These are phyloP conservation scores for Montipora capitata DNA, from an alignment of 92 coral and sea anemone species.

Conservation along the genomic window DNA sequence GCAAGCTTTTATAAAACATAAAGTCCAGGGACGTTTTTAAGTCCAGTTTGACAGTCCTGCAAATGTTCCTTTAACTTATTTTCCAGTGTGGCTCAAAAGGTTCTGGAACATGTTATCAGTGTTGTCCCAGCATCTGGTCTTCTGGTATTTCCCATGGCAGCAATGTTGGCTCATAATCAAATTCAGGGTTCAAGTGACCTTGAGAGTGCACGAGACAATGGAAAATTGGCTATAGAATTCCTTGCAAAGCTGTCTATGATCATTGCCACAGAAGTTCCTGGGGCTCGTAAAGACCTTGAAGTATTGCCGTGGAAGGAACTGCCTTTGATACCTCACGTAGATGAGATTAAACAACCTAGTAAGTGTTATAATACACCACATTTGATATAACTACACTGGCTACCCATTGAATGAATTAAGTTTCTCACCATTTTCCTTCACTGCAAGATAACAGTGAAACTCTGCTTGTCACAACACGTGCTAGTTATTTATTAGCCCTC, in stretches of 20 bases:
- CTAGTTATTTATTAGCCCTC: no score
- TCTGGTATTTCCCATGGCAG: conserved; percentile 29
- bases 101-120: conserved; percentile 26
- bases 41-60: no score
- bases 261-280: conserved; percentile 65
- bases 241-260: conserved; percentile 35
- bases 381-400: no score
- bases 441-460: no score
- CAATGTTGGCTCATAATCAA: not conserved
- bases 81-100: conserved; percentile 16
- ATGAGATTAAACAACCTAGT: conserved; percentile 45
- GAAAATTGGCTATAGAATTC: conserved; percentile 21
- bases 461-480: no score
- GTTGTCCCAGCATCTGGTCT: conserved; percentile 28
- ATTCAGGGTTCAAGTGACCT: not conserved
- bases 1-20: no score
- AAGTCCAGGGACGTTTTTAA: no score
- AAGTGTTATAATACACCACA: not conserved
- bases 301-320: conserved; percentile 70
- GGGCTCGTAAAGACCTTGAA: conserved; percentile 56
- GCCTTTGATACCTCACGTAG: conserved; percentile 63
- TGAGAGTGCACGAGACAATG: not conserved
- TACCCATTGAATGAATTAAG: no score
- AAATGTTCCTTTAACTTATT: not conserved
- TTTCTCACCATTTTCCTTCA: no score